phyloP scores from a whole-genome alignment of 2,113 vertebrate species.

The Ellobius talpinus region DNA sequence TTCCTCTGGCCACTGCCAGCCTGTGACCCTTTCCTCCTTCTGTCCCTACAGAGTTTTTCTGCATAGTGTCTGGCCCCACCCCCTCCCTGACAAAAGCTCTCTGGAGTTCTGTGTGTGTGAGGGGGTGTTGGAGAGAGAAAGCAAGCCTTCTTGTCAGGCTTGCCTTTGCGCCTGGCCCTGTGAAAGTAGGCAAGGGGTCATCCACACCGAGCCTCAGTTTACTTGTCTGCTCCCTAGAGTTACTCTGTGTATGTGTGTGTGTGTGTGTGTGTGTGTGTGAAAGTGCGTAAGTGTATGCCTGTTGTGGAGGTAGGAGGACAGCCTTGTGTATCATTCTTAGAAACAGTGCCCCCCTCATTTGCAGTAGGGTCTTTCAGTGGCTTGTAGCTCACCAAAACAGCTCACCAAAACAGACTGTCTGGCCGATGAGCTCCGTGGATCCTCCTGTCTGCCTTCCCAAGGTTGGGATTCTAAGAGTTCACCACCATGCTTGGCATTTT shows the following conservation, averaged over 20 bases:
- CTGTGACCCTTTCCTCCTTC: background rate
- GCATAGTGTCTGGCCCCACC: background rate
- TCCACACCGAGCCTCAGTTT: background rate
- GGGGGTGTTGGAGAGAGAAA: background rate
- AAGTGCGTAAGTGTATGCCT: background rate
- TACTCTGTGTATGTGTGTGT: background rate
- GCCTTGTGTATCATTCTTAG: background rate
- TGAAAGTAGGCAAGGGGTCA: background rate
- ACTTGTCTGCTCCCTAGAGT: background rate
- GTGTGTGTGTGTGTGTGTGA: background rate
- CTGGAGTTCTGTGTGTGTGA: background rate
- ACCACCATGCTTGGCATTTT: background rate
- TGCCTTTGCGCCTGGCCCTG: background rate
- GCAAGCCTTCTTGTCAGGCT: background rate
- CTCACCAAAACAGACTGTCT: too few relatives aligned
- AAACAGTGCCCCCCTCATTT: background rate
- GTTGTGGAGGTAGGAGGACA: background rate
- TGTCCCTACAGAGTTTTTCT: background rate
- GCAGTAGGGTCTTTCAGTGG: background rate
- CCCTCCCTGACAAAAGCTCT: background rate
- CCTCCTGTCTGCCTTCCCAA: background rate
- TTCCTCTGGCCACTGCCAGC: background rate
- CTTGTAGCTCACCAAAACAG: background rate
- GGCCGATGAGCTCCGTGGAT: background rate
- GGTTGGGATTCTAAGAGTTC: background rate